Evolutionary conservation across 2,797 vertebrate species (phyloP).

Genomic region (Morus bassanus): DNA sequence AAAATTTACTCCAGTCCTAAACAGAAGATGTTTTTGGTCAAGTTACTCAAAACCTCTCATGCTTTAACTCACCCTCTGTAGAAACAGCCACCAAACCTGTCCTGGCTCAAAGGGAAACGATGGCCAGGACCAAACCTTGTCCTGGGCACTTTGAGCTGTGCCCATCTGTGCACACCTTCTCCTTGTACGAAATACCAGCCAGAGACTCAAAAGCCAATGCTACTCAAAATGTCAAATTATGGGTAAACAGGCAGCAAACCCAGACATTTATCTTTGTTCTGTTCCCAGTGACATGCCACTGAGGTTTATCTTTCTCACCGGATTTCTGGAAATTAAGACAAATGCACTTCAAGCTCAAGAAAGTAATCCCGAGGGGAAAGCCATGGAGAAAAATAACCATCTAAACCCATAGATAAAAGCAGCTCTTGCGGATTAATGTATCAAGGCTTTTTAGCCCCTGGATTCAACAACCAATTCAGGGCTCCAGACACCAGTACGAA

Average conservation of each 20-base stretch:
- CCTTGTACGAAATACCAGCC: neutral
- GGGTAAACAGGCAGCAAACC: neutral
- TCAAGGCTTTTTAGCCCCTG: slow-evolving; percentile 35
- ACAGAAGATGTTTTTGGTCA: neutral
- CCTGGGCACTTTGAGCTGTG: neutral
- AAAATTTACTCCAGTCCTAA: neutral
- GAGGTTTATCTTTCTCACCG: slow-evolving; percentile 32
- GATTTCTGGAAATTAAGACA: slow-evolving; percentile 65
- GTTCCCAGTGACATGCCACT: neutral
- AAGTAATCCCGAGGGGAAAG: slow-evolving; percentile 64
- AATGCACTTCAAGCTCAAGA: slow-evolving; percentile 50
- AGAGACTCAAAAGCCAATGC: neutral
- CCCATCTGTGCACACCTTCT: neutral
- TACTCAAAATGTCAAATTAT: neutral
- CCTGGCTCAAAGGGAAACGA: neutral
- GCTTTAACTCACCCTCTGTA: neutral
- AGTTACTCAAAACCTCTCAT: neutral
- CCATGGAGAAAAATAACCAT: slow-evolving; percentile 33
- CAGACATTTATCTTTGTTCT: neutral
- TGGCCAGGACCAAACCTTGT: neutral
- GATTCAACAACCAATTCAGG: slow-evolving; percentile 31
- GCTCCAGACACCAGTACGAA: neutral
- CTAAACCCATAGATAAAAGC: slow-evolving; percentile 49
- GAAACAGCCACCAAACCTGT: neutral
- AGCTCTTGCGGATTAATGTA: slow-evolving; percentile 32